Percentiles rank a stretch among this genome's conserved stretches.
phyloP scores from a whole-genome alignment of 2,113 vertebrate genomes.

The Acanthochromis polyacanthus region DNA sequence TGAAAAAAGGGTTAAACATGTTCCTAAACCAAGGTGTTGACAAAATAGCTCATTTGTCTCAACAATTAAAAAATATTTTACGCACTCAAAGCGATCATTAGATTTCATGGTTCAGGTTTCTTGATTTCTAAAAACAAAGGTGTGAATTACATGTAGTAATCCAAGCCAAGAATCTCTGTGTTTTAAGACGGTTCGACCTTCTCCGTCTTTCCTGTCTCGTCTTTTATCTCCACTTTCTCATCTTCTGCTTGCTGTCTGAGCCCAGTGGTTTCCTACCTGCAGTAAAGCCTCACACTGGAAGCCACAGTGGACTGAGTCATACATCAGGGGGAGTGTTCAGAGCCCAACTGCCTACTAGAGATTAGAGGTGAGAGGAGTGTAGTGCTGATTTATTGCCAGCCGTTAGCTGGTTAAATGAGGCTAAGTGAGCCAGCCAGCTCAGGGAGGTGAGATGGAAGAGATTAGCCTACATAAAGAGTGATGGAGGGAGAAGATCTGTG shows the following conservation, averaged over 20 bases:
- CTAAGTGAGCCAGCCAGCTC: conserved; percentile 64
- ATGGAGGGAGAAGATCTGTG: conserved; percentile 54
- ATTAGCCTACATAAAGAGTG: conserved; percentile 70
- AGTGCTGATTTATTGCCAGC: conserved; percentile 71
- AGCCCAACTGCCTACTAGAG: conserved; percentile 43
- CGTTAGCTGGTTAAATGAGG: conserved; percentile 76
- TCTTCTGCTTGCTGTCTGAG: conserved; percentile 1
- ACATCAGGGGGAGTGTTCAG: conserved; percentile 57
- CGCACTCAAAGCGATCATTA: too few species aligned
- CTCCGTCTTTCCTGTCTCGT: not conserved
- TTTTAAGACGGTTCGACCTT: not conserved
- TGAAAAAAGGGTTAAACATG: too few species aligned
- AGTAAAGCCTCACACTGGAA: conserved; percentile 23
- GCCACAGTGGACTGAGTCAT: conserved; percentile 43
- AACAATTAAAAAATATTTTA: too few species aligned
- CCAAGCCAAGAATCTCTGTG: not conserved
- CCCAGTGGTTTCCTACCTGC: conserved; percentile 16
- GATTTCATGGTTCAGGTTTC: too few species aligned
- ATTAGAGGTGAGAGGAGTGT: conserved; percentile 61
- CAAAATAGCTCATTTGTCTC: too few species aligned
- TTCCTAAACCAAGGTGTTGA: too few species aligned
- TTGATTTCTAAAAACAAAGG: not conserved
- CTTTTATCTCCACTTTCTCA: not conserved
- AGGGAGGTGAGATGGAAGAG: conserved; percentile 73
- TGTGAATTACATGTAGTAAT: not conserved